Percentiles rank a stretch among this genome's conserved stretches.
phyloP scores from a whole-genome alignment of 2,113 vertebrate genomes.

The Neomonachus schauinslandi region DNA sequence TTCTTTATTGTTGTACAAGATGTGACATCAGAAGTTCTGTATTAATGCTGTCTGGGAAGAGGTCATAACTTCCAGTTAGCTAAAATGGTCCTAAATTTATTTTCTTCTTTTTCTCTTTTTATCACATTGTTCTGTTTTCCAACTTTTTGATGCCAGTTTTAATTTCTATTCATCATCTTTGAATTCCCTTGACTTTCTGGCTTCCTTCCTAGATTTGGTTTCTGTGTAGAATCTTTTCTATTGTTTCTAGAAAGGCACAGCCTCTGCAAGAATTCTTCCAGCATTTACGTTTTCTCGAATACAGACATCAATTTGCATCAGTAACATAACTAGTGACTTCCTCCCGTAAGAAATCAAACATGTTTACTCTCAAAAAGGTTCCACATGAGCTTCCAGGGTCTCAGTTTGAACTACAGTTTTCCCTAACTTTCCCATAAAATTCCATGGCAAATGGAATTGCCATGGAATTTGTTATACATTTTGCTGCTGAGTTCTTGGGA shows the following conservation, averaged over 20 bases:
- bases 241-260: not conserved
- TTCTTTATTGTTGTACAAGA: not conserved
- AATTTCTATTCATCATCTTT: not conserved
- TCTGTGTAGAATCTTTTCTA: not conserved
- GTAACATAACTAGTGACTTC: not conserved
- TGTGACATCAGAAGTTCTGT: not conserved
- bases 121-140: not conserved
- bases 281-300: not conserved
- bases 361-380: not conserved
- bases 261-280: not conserved
- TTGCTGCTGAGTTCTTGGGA: not conserved
- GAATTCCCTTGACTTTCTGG: conserved; percentile 24
- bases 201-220: not conserved
- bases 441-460: too few relatives aligned
- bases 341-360: not conserved
- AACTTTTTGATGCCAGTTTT: not conserved
- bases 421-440: not conserved
- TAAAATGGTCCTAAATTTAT: not conserved
- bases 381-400: not conserved
- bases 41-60: not conserved
- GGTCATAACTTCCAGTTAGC: not conserved
- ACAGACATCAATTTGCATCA: not conserved
- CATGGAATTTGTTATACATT: not conserved
- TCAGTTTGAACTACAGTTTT: not conserved
- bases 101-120: not conserved